Evolutionary conservation across 1,140 invertebrate species (phyloP).

Genomic region (Penaeus chinensis): DNA sequence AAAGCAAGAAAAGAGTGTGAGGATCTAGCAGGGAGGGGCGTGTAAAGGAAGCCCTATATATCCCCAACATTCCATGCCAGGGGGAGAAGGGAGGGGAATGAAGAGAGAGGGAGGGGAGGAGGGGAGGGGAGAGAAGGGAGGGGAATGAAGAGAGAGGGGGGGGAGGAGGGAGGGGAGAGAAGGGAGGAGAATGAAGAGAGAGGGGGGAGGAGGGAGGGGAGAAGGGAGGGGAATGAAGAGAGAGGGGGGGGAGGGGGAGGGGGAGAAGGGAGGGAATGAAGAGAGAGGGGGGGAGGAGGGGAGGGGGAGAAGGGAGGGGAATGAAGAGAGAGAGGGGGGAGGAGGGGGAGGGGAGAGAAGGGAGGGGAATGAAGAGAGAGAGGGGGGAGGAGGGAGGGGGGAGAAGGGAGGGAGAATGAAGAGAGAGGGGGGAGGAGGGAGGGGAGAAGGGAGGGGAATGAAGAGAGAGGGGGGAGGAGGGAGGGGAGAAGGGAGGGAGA

Average conservation of each 20-base stretch:
- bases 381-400: background rate
- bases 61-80: slow-evolving; percentile 13
- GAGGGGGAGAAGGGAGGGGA: background rate
- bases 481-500: background rate
- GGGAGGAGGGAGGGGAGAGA: no score
- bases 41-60: no score
- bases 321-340: background rate
- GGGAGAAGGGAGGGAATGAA: slow-evolving; percentile 29
- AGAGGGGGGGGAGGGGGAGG: background rate
- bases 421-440: background rate
- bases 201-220: background rate
- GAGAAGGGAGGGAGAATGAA: background rate
- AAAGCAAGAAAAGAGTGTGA: no score
- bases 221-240: background rate
- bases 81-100: background rate
- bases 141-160: background rate
- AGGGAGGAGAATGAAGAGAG: background rate
- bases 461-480: background rate
- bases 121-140: no score
- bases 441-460: background rate
- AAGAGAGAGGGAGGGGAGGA: background rate
- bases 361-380: background rate
- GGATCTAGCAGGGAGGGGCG: no score
- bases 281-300: background rate
- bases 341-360: background rate